These are phyloP conservation scores for Rhineura floridana DNA, from an alignment of 2,113 vertebrate species.

Conservation along the genomic window DNA sequence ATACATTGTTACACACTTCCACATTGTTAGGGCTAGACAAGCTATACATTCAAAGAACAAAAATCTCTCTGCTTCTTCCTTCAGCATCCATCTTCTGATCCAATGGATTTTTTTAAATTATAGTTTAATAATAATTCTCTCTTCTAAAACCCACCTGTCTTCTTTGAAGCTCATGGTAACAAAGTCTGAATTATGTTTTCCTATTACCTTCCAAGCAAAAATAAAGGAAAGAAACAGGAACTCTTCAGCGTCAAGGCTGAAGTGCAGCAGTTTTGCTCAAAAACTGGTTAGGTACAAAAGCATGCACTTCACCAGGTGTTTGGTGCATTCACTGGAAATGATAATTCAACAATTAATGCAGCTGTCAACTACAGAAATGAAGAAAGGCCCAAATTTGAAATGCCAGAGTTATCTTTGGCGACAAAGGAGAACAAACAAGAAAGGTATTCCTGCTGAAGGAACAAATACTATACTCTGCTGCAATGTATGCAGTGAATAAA, in stretches of 20 bases:
- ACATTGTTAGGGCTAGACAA: not conserved
- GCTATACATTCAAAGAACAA: not conserved
- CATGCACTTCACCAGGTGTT: not conserved
- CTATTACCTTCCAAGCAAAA: not conserved
- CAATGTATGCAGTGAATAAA: not conserved
- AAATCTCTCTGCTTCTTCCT: not conserved
- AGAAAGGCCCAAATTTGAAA: not conserved
- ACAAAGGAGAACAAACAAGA: not conserved
- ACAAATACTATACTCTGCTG: not conserved
- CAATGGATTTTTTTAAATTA: not conserved
- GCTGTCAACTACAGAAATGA: not conserved
- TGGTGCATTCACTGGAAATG: not conserved
- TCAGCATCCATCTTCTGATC: not conserved
- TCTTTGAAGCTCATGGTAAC: not conserved
- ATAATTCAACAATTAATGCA: not conserved
- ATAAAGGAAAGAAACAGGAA: not conserved
- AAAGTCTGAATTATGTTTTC: not conserved
- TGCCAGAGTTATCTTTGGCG: not conserved
- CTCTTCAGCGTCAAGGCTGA: not conserved
- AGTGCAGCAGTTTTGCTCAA: not conserved
- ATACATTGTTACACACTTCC: not conserved
- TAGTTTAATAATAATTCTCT: not conserved
- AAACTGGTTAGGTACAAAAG: not conserved
- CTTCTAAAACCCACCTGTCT: not conserved
- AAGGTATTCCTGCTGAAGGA: not conserved